Evolutionary conservation across 2,113 vertebrate species (phyloP).

Genomic region (Nibea albiflora): DNA sequence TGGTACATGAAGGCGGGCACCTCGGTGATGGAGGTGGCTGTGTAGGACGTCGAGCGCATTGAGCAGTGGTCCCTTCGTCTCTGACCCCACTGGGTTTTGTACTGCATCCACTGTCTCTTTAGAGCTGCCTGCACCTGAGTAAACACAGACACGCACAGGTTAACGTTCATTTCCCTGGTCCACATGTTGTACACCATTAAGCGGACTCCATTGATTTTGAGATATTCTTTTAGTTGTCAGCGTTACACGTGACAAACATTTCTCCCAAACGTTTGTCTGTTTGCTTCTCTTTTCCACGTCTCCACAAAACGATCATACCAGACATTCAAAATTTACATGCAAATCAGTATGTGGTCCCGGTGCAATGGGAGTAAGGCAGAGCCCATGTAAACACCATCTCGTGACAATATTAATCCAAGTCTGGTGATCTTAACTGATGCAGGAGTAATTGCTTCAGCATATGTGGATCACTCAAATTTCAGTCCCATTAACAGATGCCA

Average conservation of each 20-base stretch:
- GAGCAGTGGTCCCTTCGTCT: conserved; percentile 88
- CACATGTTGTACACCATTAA: neutral
- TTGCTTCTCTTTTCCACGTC: neutral
- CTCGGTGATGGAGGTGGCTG: conserved; percentile 90
- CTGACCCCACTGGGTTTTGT: conserved; percentile 92
- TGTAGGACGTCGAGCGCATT: conserved; percentile 89
- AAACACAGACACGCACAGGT: conserved; percentile 9
- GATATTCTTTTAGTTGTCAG: neutral
- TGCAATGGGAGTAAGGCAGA: neutral
- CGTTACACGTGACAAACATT: conserved; percentile 10
- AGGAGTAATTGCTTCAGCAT: conserved; percentile 31
- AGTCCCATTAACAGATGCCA: conserved; percentile 42
- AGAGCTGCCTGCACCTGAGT: conserved; percentile 91
- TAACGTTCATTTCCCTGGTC: neutral
- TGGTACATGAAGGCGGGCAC: conserved; percentile 90
- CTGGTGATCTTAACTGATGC: conserved; percentile 22
- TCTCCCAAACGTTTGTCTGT: neutral
- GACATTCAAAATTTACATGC: conserved; percentile 8
- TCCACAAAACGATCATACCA: conserved; percentile 21
- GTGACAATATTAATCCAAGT: conserved; percentile 33
- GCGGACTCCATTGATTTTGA: neutral
- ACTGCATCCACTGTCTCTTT: conserved; percentile 94
- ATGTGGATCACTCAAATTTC: conserved; percentile 27
- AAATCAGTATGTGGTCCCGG: conserved; percentile 10
- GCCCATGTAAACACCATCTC: conserved; percentile 25